Evolutionary conservation across 2,797 vertebrate species (phyloP), one percentile per base, ranked within the genome.

Genomic region (Tokudaia muenninki): DNA sequence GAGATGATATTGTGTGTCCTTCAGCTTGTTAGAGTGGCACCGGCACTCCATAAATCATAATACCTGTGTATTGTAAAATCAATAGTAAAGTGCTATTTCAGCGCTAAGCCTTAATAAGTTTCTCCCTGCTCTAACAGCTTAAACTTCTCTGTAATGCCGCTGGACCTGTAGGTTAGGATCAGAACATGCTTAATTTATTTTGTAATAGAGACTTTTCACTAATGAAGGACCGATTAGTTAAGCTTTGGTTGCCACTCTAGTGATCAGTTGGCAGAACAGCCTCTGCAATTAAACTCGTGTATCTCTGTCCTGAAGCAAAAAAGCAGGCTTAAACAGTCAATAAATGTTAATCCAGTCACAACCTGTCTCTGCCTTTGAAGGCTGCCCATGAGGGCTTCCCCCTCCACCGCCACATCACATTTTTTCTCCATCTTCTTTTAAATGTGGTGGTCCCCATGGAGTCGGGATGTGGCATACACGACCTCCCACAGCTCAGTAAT

Each of bases 1-100:
- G 99, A 99, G 99, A 99, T 99, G 99, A 99, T 99, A 99, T 99
- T 99, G 99, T 99, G 99, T 99, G 99, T 99, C 99, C 99, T 99
- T 99, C 99, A 99, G 99, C 99, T 99, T 99, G 99, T 99, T 99
- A 99, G 99, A 99, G 99, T 99, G 99, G 99, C 99, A 99, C 99
- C 98, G 99, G 99, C 99, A 99, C 99, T 99, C 99, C 99, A 99
- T 99, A 99, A 99, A 99, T 99, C 99, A 99, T 99, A 99, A 99
- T 99, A 99, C 99, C 99, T 99, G 99, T 99, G 99, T 99, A 99
- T 99, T 99, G 99, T 99, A 99, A 99, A 99, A 99, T 99, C 99
- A 99, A 99, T 99, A 99, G 98, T 99, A 99, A 99, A 99, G 99
- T 99, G 99, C 99, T 99, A 99, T 99, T 99, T 99, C 99, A 99